Conservation (phyloP, 2,797 vertebrate genomes). For the Cyclopterus lumpus region DNA sequence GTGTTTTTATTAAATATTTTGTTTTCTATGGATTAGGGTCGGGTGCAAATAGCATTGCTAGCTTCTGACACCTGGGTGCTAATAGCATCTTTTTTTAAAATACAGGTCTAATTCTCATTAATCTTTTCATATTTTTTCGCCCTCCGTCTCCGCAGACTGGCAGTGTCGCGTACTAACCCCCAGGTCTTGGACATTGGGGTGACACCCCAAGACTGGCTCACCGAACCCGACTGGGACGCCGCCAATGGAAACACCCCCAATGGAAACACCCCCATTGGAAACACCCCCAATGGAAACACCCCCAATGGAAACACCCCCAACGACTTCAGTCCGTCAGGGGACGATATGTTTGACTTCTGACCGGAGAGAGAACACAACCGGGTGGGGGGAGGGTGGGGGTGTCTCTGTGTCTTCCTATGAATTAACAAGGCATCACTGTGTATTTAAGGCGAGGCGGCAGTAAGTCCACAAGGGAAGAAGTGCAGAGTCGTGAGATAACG, state of each 20-base stretch:
- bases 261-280: too few species aligned
- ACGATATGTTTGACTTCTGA: constrained; percentile 87
- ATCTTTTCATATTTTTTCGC: too few species aligned
- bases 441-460: too few species aligned
- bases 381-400: background rate
- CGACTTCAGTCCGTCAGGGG: constrained; percentile 46
- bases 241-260: too few species aligned
- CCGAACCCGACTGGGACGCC: constrained; percentile 82
- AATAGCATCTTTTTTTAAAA: too few species aligned
- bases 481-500: constrained; percentile 21
- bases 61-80: too few species aligned
- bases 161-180: constrained; percentile 93
- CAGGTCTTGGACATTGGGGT: constrained; percentile 93
- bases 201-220: constrained; percentile 86
- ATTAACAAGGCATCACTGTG: constrained; percentile 16
- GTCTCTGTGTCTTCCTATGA: constrained; percentile 9
- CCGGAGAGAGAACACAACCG: background rate
- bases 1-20: too few species aligned
- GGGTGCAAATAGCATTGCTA: too few species aligned
- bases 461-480: too few species aligned
- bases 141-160: constrained; percentile 89
- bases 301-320: constrained; percentile 64
- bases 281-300: too few species aligned
- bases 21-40: too few species aligned
- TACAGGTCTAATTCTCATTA: too few species aligned